Conservation (phyloP, 2,888 invertebrate genomes). For the Pardosa pseudoannulata region DNA sequence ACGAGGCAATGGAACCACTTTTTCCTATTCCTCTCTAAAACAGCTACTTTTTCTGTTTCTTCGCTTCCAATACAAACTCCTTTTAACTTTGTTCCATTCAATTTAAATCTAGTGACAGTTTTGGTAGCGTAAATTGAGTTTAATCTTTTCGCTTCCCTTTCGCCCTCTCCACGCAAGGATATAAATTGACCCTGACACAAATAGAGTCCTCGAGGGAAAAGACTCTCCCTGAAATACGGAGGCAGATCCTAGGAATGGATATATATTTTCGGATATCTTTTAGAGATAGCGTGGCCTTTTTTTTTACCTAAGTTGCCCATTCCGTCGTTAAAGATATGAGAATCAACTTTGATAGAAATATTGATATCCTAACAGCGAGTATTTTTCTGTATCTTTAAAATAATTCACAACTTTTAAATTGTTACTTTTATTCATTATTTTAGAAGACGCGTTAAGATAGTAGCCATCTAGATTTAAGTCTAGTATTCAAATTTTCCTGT, state of each 20-base stretch:
- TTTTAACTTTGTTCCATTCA: background rate
- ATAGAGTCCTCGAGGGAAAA: background rate
- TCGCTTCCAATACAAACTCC: background rate
- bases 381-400: too few relatives aligned
- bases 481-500: too few relatives aligned
- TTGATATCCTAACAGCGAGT: too few relatives aligned
- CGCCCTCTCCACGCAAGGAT: background rate
- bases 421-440: too few relatives aligned
- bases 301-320: too few relatives aligned
- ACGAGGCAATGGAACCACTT: background rate
- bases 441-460: too few relatives aligned
- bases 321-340: too few relatives aligned
- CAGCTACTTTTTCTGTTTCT: background rate
- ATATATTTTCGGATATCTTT: background rate
- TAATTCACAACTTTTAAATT: too few relatives aligned
- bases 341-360: too few relatives aligned
- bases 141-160: background rate
- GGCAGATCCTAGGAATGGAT: background rate
- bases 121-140: background rate
- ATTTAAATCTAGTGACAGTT: slow-evolving; percentile 3
- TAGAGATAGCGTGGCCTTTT: background rate
- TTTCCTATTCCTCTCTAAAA: background rate
- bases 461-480: too few relatives aligned
- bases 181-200: slow-evolving; percentile 9
- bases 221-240: background rate